These are phyloP conservation scores for Peromyscus maniculatus DNA, from an alignment of 2,113 vertebrate genomes.

Conservation along the genomic window DNA sequence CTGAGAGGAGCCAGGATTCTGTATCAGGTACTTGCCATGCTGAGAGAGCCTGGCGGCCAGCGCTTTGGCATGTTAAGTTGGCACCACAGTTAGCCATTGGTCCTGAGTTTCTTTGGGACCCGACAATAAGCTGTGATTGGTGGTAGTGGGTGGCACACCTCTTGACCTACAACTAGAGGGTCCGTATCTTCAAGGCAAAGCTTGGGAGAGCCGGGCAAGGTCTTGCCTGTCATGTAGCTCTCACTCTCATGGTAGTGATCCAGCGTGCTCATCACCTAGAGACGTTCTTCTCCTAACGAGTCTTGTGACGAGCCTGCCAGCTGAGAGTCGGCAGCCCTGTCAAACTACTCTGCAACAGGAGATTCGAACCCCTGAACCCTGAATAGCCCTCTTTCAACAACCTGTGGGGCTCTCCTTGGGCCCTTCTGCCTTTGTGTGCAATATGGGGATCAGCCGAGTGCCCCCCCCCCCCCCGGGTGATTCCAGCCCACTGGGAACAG, in stretches of 20 bases:
- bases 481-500: neutral
- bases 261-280: neutral
- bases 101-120: neutral
- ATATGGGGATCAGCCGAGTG: rapidly evolving
- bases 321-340: neutral
- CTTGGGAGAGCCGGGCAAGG: neutral
- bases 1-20: neutral
- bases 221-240: neutral
- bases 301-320: neutral
- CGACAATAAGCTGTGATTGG: neutral
- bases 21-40: neutral
- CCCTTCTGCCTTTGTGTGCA: neutral
- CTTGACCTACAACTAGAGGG: neutral
- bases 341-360: neutral
- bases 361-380: rapidly evolving
- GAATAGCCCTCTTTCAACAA: neutral
- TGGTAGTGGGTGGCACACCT: neutral
- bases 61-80: neutral
- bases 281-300: neutral
- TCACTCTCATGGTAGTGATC: neutral
- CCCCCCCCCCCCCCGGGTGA: neutral
- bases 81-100: neutral
- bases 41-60: neutral
- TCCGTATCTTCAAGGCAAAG: neutral
- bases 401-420: neutral